A percentile compares a stretch with the other conserved stretches of the same genome.
These are phyloP conservation scores for Gallinago solitaria DNA, from an alignment of 2,797 vertebrate genomes.

Conservation along the genomic window DNA sequence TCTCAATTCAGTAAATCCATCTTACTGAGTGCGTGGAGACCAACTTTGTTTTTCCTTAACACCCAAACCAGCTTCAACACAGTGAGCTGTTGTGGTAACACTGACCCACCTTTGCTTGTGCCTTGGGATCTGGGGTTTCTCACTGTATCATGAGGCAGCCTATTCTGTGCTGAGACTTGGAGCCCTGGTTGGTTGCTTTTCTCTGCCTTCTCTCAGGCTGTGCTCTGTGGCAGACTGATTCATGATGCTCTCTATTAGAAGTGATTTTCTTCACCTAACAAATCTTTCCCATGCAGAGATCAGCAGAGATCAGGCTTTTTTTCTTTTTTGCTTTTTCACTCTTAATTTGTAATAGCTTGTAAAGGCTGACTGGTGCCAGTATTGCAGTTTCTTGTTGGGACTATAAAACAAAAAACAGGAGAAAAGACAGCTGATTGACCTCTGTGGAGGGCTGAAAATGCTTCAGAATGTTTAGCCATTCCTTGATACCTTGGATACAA, in stretches of 20 bases:
- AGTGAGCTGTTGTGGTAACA: constrained; percentile 30
- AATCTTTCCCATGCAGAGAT: not conserved
- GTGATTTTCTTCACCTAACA: not conserved
- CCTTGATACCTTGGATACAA: not conserved
- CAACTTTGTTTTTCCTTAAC: not conserved
- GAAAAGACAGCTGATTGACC: not conserved
- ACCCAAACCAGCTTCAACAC: not conserved
- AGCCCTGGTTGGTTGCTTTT: not conserved
- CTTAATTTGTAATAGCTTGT: not conserved
- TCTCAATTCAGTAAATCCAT: not conserved
- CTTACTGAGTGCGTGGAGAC: not conserved
- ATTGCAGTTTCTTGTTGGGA: not conserved
- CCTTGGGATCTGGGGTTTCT: constrained; percentile 42
- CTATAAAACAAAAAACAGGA: not conserved
- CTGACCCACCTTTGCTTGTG: not conserved
- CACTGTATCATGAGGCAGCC: not conserved
- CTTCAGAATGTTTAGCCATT: not conserved
- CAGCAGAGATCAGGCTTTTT: not conserved
- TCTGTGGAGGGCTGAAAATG: not conserved
- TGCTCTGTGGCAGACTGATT: not conserved
- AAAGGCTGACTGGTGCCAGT: not conserved
- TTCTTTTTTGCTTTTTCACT: not conserved
- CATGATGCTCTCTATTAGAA: not conserved
- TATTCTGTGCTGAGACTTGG: not conserved
- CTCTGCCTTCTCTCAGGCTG: not conserved